Evolutionary conservation across 2,888 invertebrate genomes (phyloP), one percentile per base, ranked within the genome.

Genomic region (Escarpia spicata): DNA sequence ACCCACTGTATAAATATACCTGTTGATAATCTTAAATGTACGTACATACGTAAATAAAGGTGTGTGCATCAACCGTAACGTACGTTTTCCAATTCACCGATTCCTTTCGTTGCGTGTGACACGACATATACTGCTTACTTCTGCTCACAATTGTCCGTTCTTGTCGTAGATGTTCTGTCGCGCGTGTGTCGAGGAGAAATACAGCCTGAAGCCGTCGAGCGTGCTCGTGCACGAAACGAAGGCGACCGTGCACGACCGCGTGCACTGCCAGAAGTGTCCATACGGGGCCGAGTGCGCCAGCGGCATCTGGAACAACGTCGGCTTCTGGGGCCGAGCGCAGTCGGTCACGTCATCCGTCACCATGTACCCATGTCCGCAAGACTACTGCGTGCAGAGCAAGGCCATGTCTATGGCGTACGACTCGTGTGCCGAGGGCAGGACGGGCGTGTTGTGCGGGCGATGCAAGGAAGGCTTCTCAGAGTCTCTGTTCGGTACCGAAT

Each of bases 291-390:
- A 52, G 19, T 93, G 93, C 43, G 75, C 44, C 52, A 52, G 58
- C 1, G 93, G 93, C 89, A 93, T 93, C 37, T 60, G 75, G 89
- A 93, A 93, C 58, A 93, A n/a, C 37, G 44, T 31, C 10, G 92
- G 92, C 26, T 93, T 93, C 92, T 93, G 93, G 93, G 93, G 93
- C 43, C n/a, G 10, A 37, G 44, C 43, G 58, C 10, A 52, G n/a
- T n/a, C 31, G 4, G 26, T 10, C 10, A 37, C 43, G 12, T 43
- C 45, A 6, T 37, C 91, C 26, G 92, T 93, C 37, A 43, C 26
- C 43, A 94, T 94, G 94, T 91, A 93, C 52, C 31, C 52, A 6
- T 94, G 94, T 45, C 93, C 94, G 12, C 93, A 93, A 44, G 94
- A 93, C 9, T 94, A 94, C 60, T 94, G 94, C 92, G 92, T 37